Percentiles rank a stretch among this genome's conserved stretches.
Evolutionary conservation across 2,888 invertebrate species (phyloP).

Genomic region (Brenthis hecate): DNA sequence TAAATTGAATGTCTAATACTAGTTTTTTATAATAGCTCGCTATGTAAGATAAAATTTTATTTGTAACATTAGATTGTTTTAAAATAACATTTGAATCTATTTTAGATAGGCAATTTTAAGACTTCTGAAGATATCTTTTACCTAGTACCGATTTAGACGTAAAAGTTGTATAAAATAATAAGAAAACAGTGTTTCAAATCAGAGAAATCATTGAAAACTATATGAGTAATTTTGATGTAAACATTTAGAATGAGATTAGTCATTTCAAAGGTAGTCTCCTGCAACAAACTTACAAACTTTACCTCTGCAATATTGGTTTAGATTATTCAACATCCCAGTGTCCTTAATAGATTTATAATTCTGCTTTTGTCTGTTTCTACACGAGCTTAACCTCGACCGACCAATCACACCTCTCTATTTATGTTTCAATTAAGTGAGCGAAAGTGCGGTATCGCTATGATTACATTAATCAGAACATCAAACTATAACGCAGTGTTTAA

Average conservation of each 20-base stretch:
- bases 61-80: too few species aligned
- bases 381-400: constrained; percentile 64
- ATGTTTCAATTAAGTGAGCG: constrained; percentile 74
- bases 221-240: too few species aligned
- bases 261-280: neutral
- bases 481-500: constrained; percentile 37
- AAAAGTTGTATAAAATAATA: too few species aligned
- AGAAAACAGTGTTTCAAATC: too few species aligned
- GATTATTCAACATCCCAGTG: constrained; percentile 30
- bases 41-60: too few species aligned
- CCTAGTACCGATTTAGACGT: too few species aligned
- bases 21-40: neutral
- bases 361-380: constrained; percentile 55
- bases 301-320: neutral
- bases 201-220: too few species aligned
- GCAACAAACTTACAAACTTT: neutral
- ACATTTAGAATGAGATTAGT: too few species aligned
- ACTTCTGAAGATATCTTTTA: too few species aligned
- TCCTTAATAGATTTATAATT: constrained; percentile 51
- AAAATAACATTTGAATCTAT: too few species aligned
- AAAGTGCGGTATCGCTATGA: constrained; percentile 65
- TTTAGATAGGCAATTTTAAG: too few species aligned
- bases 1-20: constrained; percentile 3
- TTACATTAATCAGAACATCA: constrained; percentile 61
- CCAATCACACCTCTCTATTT: constrained; percentile 73